Conservation (phyloP, 2,113 vertebrate genomes). For the Tychaedon coryphoeus region DNA sequence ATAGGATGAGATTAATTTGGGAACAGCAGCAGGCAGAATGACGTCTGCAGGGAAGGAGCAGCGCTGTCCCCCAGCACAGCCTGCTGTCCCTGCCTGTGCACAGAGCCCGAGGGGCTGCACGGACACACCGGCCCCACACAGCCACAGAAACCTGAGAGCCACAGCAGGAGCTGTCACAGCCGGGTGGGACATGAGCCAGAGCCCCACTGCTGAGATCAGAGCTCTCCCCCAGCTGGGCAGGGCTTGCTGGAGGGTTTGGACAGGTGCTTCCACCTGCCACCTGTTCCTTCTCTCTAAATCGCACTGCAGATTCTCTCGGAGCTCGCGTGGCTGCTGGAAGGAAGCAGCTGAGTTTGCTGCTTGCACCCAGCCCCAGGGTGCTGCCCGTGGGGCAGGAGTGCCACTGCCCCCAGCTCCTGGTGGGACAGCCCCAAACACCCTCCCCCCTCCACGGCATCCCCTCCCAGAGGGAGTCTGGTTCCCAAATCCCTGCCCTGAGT, state of each 20-base stretch:
- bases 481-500: not conserved
- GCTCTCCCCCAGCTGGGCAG: not conserved
- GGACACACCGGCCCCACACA: rapidly evolving
- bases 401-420: not conserved
- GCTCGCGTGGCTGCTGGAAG: rapidly evolving
- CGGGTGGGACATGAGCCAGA: not conserved
- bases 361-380: not conserved
- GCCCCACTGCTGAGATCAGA: rapidly evolving
- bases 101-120: not conserved
- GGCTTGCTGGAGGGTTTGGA: not conserved
- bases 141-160: not conserved
- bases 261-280: not conserved
- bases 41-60: not conserved
- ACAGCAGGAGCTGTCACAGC: not conserved
- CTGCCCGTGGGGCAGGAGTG: not conserved
- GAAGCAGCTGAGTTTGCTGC: not conserved
- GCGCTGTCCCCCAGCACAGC: rapidly evolving
- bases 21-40: not conserved
- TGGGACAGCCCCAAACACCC: not conserved
- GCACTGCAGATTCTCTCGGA: not conserved
- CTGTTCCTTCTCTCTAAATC: not conserved
- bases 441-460: not conserved
- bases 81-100: rapidly evolving
- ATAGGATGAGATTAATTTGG: not conserved
- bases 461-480: rapidly evolving